These are phyloP conservation scores for Sarcophaga bullata DNA, from an alignment of 1,140 invertebrate genomes.

Conservation along the genomic window DNA sequence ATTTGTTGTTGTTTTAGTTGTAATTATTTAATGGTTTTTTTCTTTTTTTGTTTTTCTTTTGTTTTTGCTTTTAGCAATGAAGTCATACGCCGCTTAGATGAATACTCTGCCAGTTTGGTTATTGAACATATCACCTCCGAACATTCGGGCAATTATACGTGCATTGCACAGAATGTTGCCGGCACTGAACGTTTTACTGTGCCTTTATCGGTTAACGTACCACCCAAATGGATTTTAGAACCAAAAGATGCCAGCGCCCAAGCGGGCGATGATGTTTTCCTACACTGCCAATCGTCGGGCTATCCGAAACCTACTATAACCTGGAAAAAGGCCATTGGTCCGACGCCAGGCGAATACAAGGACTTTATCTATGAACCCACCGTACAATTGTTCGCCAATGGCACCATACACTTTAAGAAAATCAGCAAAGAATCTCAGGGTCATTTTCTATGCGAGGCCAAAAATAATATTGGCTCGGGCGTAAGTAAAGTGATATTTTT, in stretches of 20 bases:
- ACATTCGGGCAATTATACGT: conserved; percentile 90
- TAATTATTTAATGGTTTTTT: conserved; percentile 15
- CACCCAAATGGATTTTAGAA: conserved; percentile 90
- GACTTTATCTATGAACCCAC: conserved; percentile 82
- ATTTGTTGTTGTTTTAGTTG: background rate
- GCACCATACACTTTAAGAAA: conserved; percentile 81
- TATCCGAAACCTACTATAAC: conserved; percentile 87
- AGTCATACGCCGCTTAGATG: conserved; percentile 77
- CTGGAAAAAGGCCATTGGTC: conserved; percentile 86
- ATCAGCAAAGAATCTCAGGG: conserved; percentile 87
- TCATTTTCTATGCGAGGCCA: conserved; percentile 91
- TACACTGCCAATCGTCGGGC: conserved; percentile 92
- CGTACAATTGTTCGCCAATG: conserved; percentile 81
- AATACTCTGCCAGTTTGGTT: conserved; percentile 88
- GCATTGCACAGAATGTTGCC: conserved; percentile 85
- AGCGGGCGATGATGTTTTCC: conserved; percentile 81
- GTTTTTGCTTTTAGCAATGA: conserved; percentile 54
- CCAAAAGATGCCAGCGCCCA: conserved; percentile 88
- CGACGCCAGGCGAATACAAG: conserved; percentile 86
- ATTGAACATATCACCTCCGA: conserved; percentile 86
- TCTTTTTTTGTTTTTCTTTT: background rate
- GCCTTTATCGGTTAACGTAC: conserved; percentile 85
- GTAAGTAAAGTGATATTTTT: conserved; percentile 88
- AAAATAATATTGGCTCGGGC: conserved; percentile 88
- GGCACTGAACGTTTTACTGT: conserved; percentile 80